A percentile compares a stretch with the other conserved stretches of the same genome.
These are phyloP conservation scores for Watsonalla binaria DNA, from an alignment of 2,888 invertebrate genomes.

Conservation along the genomic window DNA sequence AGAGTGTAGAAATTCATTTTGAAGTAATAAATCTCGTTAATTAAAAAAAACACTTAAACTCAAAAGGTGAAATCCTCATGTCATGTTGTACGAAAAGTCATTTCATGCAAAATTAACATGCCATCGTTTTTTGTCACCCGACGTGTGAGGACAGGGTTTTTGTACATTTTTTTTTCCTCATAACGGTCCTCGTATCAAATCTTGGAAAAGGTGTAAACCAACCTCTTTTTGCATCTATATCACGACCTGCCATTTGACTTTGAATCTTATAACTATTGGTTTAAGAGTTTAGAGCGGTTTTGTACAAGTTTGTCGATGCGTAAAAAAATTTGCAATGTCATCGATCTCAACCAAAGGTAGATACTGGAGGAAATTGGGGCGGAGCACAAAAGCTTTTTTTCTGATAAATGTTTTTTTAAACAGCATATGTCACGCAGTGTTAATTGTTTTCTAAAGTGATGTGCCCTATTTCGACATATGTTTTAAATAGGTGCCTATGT, in stretches of 20 bases:
- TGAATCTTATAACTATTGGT: neutral
- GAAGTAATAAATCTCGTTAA: no score
- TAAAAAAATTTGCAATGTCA: constrained; percentile 50
- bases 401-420: constrained; percentile 22
- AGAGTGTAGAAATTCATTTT: no score
- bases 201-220: constrained; percentile 23
- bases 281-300: constrained; percentile 1
- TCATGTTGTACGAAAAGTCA: constrained; percentile 37
- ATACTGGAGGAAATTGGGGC: constrained; percentile 41
- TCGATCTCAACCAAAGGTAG: constrained; percentile 26
- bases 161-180: constrained; percentile 39
- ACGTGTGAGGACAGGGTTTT: constrained; percentile 42
- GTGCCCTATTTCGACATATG: no score
- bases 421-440: constrained; percentile 18
- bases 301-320: constrained; percentile 3
- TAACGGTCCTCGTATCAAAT: constrained; percentile 34
- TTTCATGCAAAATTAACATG: constrained; percentile 70
- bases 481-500: no score
- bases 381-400: constrained; percentile 30
- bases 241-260: neutral
- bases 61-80: constrained; percentile 1
- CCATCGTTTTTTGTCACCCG: constrained; percentile 45
- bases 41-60: neutral
- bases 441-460: neutral
- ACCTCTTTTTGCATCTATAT: constrained; percentile 4